A percentile compares a stretch with the other conserved stretches of the same genome.
phyloP scores from a whole-genome alignment of 2,113 vertebrate species.

The Clarias magur region DNA sequence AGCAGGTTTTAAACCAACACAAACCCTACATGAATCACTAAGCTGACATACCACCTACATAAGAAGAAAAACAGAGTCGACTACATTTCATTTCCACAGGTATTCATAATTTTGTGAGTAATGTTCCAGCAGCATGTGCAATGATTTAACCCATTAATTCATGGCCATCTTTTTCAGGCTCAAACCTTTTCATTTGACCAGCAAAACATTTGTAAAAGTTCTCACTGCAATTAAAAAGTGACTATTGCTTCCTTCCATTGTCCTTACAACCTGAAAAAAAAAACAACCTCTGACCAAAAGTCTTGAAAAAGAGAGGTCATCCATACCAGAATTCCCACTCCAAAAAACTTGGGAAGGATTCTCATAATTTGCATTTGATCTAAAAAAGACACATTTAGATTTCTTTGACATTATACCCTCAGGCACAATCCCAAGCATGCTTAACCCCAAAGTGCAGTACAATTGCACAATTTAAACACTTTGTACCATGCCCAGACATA shows the following conservation, averaged over 20 bases:
- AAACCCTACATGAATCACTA: slow-evolving; percentile 31
- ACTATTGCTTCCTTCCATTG: slow-evolving; percentile 5
- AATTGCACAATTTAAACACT: too few relatives aligned
- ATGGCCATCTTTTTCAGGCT: not conserved
- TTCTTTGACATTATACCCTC: not conserved
- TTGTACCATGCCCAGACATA: too few relatives aligned
- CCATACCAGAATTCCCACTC: not conserved
- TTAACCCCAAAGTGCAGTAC: too few relatives aligned
- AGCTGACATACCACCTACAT: not conserved
- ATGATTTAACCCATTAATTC: not conserved
- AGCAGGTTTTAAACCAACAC: slow-evolving; percentile 27
- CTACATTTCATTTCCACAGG: slow-evolving; percentile 5
- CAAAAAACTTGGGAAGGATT: not conserved
- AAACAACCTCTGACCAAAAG: not conserved
- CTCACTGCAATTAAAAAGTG: not conserved
- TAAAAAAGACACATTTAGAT: not conserved
- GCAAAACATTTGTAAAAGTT: not conserved
- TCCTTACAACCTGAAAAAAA: not conserved
- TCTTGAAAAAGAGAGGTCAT: not conserved
- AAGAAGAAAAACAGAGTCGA: slow-evolving; percentile 11
- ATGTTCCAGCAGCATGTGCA: not conserved
- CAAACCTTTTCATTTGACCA: not conserved
- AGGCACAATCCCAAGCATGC: too few relatives aligned
- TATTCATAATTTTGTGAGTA: not conserved
- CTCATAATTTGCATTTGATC: not conserved